These are phyloP conservation scores for Liolophura sinensis DNA, from an alignment of 1,140 invertebrate genomes.

Conservation along the genomic window DNA sequence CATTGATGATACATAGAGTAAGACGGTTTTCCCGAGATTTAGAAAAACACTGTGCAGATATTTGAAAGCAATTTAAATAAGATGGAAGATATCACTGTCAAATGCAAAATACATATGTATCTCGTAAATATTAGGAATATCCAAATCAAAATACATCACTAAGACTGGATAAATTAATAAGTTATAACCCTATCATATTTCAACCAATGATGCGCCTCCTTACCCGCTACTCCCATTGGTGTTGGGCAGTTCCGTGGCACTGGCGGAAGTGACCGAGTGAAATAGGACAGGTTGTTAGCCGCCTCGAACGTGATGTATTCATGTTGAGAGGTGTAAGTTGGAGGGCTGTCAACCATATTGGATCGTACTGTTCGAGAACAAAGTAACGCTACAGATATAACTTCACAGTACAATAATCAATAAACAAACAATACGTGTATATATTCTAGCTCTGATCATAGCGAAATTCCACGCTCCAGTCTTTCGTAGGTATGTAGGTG, in stretches of 20 bases:
- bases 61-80: too few relatives aligned
- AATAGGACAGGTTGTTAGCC: slow-evolving; percentile 51
- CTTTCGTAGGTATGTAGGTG: too few relatives aligned
- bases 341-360: slow-evolving; percentile 51
- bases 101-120: too few relatives aligned
- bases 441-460: neutral
- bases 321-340: slow-evolving; percentile 44
- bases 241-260: slow-evolving; percentile 58
- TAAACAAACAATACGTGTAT: neutral
- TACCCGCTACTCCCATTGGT: slow-evolving; percentile 55
- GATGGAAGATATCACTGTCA: too few relatives aligned
- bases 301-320: slow-evolving; percentile 54
- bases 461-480: too few relatives aligned
- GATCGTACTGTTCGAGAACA: slow-evolving; percentile 41
- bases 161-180: too few relatives aligned
- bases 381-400: slow-evolving; percentile 1
- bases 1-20: too few relatives aligned
- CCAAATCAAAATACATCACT: too few relatives aligned
- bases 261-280: slow-evolving; percentile 53
- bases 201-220: neutral
- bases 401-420: neutral
- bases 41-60: too few relatives aligned
- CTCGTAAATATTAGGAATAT: too few relatives aligned
- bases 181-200: too few relatives aligned
- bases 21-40: too few relatives aligned